Percentiles rank a stretch among this genome's conserved stretches.
phyloP scores from a whole-genome alignment of 2,888 invertebrate genomes.

The Vannuccia rotundouncinata region DNA sequence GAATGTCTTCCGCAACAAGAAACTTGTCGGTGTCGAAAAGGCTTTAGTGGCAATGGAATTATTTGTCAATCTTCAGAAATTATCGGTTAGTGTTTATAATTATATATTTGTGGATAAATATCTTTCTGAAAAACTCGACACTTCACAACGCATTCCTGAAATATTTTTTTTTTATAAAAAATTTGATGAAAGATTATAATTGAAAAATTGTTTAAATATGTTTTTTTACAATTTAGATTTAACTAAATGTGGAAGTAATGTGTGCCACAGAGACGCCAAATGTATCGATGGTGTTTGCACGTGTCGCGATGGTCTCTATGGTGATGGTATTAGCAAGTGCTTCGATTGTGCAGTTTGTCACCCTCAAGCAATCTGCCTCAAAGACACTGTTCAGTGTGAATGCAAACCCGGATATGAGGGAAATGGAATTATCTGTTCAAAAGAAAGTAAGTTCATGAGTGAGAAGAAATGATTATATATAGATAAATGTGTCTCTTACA shows the following conservation, averaged over 20 bases:
- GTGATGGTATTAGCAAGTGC: neutral
- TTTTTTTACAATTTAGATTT: neutral
- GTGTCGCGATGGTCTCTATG: neutral
- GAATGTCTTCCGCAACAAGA: neutral
- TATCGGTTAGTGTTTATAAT: neutral
- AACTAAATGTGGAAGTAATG: neutral
- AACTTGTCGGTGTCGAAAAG: neutral
- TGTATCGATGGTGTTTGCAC: neutral
- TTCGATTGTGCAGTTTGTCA: neutral
- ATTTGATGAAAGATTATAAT: neutral
- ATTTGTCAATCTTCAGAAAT: neutral
- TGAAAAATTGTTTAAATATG: neutral
- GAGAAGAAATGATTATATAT: too few relatives aligned
- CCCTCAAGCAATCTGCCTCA: neutral
- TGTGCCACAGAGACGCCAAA: neutral
- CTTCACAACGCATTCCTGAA: too few relatives aligned
- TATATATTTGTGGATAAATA: too few relatives aligned
- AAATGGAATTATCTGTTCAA: neutral
- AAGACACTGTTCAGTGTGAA: neutral
- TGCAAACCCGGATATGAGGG: neutral
- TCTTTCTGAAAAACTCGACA: too few relatives aligned
- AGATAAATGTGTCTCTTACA: too few relatives aligned
- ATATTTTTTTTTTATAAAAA: too few relatives aligned
- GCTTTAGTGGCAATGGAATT: neutral
- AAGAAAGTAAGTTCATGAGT: neutral